Percentiles rank a stretch among this genome's conserved stretches.
These are phyloP conservation scores for Leucania comma DNA, from an alignment of 2,888 invertebrate genomes.

Conservation along the genomic window DNA sequence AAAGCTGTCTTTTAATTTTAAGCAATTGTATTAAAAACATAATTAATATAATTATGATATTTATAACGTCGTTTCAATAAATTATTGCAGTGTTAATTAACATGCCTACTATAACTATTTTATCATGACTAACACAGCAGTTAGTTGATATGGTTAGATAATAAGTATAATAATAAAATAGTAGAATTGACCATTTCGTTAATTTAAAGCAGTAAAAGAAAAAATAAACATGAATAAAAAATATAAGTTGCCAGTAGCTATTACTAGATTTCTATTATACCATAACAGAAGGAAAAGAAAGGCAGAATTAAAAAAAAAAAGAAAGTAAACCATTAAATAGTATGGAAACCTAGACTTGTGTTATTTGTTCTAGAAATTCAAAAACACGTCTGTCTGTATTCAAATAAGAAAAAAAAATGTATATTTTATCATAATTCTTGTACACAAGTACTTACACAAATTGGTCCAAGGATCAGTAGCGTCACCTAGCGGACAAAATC, in stretches of 20 bases:
- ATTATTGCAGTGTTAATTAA: neutral
- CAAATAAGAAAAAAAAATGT: neutral
- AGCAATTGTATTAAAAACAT: neutral
- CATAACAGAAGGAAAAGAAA: neutral
- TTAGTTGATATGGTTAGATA: constrained; percentile 15
- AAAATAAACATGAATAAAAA: neutral
- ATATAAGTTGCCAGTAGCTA: neutral
- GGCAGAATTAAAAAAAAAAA: neutral
- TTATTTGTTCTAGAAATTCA: too few species aligned
- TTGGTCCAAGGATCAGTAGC: constrained; percentile 40
- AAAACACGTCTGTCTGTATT: neutral
- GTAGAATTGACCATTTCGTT: neutral
- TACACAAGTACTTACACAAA: constrained; percentile 28
- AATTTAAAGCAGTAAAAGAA: too few species aligned
- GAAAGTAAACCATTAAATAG: neutral
- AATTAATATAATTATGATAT: neutral
- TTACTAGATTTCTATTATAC: neutral
- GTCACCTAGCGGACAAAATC: constrained; percentile 38
- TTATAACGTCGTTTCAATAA: neutral
- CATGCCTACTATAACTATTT: neutral
- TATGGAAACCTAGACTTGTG: too few species aligned
- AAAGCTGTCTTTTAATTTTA: constrained; percentile 3
- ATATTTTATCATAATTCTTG: constrained; percentile 11
- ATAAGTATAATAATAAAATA: constrained; percentile 17
- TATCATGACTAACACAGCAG: constrained; percentile 8